A percentile compares a stretch with the other conserved stretches of the same genome.
Conservation (phyloP, 2,888 invertebrate species). For the Temnothorax ravouxi region DNA sequence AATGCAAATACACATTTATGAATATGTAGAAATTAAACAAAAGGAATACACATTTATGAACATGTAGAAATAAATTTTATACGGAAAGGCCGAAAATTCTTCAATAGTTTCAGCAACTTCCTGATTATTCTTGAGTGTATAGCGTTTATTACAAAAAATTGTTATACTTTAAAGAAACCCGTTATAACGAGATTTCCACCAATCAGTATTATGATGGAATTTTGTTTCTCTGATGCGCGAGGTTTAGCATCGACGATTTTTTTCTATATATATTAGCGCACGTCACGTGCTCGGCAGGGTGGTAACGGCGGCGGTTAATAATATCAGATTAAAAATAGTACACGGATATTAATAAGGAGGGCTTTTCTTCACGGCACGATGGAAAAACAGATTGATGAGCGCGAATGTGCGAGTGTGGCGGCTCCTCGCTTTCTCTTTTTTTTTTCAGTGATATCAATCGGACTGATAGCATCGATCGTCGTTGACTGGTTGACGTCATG, state of each 20-base stretch:
- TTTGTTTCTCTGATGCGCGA: background rate
- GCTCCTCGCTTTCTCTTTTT: slow-evolving; percentile 55
- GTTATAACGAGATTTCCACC: slow-evolving; percentile 5
- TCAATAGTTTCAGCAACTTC: background rate
- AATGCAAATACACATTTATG: background rate
- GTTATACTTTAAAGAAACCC: background rate
- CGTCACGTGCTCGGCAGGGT: slow-evolving; percentile 23
- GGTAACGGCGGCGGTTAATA: slow-evolving; percentile 31
- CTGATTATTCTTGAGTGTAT: background rate
- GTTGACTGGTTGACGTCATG: slow-evolving; percentile 69
- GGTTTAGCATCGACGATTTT: slow-evolving; percentile 2
- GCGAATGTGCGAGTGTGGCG: slow-evolving; percentile 41
- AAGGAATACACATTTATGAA: background rate
- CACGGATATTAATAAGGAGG: slow-evolving; percentile 34
- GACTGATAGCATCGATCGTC: slow-evolving; percentile 74
- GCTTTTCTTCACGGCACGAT: slow-evolving; percentile 51
- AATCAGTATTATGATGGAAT: background rate
- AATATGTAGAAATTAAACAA: background rate
- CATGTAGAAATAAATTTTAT: background rate
- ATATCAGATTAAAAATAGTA: slow-evolving; percentile 45
- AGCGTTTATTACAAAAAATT: background rate
- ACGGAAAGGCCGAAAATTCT: background rate
- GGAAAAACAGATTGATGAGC: slow-evolving; percentile 74
- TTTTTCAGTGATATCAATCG: slow-evolving; percentile 63
- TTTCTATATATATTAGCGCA: slow-evolving; percentile 16